Evolutionary conservation across 2,797 vertebrate species (phyloP), one percentile per base, ranked within the genome.

Genomic region (Falco rusticolus): DNA sequence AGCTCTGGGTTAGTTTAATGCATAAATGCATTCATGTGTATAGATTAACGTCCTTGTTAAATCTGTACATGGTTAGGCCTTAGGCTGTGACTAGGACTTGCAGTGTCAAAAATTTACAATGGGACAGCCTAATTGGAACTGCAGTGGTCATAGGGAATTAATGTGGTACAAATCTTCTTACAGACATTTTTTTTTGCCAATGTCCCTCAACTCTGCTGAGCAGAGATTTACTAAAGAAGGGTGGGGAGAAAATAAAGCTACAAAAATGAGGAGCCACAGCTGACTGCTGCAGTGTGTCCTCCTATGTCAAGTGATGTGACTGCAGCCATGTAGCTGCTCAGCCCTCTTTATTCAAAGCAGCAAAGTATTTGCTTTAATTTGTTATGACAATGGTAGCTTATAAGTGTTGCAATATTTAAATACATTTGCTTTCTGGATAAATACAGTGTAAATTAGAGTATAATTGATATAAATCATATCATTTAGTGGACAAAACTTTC

Each of bases 1-100:
- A 89, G 90, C 91, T 95, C 60, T 80, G 70, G 83, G 91, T 95
- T 90, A 94, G 7, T 24, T 87, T 84, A 83, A 65, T 94, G 78
- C 88, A 85, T 84, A 90, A 96, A 94, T 33, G 56, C 88, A 89
- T 89, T 95, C 91, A 92, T 93, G 93, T 83, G 75, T 85, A 81
- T 84, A 87, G 86, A 95, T 85, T 96, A 90, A 93, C 95, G 83
- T 93, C 81, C 84, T 94, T 92, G 71, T 94, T 89, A 94, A 96
- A 89, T 89, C 78, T 93, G 57, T 80, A 70, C 37, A 34, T 94
- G 78, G 71, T 90, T 78, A 74, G 39, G 84, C 96, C 75, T 89
- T 59, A 84, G 93, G 95, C 86, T 90, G 69, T 91, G 71, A 78
- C 86, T 71, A 43, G 45, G 74, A 90, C 56, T 83, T 94, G 57